Evolutionary conservation across 1,140 invertebrate species (phyloP).

Genomic region (Eumeta japonica): DNA sequence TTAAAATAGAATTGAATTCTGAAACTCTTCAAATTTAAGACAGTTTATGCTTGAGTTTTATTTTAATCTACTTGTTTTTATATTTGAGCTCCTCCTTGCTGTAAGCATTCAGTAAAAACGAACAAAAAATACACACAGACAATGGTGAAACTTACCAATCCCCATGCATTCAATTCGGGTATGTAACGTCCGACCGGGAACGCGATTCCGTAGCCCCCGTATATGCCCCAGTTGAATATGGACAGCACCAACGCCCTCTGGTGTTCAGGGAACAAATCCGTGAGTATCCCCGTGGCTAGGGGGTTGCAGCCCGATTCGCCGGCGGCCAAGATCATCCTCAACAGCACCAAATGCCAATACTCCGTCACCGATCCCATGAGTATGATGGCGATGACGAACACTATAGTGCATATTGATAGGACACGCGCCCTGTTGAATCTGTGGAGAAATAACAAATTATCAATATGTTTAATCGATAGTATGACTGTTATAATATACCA

Average conservation of each 20-base stretch:
- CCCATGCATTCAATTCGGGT: conserved; percentile 73
- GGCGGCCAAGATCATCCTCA: conserved; percentile 83
- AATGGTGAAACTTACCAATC: conserved; percentile 62
- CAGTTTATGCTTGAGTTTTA: too few species aligned
- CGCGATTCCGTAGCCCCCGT: conserved; percentile 89
- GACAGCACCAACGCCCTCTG: conserved; percentile 86
- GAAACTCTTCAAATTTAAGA: too few species aligned
- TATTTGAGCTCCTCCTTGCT: too few species aligned
- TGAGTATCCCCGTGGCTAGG: conserved; percentile 80
- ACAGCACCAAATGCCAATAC: conserved; percentile 87
- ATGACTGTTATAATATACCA: not conserved
- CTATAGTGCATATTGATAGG: conserved; percentile 71
- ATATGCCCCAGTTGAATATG: conserved; percentile 95
- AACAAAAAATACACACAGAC: too few species aligned
- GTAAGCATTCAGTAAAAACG: too few species aligned
- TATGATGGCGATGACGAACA: conserved; percentile 81
- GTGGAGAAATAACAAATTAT: conserved; percentile 8
- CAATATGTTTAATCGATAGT: too few species aligned
- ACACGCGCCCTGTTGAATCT: conserved; percentile 71
- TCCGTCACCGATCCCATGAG: conserved; percentile 79
- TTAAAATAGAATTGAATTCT: too few species aligned
- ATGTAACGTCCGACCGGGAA: conserved; percentile 89
- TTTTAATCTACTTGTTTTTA: too few species aligned
- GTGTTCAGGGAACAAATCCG: conserved; percentile 80
- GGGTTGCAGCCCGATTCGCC: conserved; percentile 90